phyloP scores from a whole-genome alignment of 1,140 invertebrate species.

The Anoplolepis gracilipes region DNA sequence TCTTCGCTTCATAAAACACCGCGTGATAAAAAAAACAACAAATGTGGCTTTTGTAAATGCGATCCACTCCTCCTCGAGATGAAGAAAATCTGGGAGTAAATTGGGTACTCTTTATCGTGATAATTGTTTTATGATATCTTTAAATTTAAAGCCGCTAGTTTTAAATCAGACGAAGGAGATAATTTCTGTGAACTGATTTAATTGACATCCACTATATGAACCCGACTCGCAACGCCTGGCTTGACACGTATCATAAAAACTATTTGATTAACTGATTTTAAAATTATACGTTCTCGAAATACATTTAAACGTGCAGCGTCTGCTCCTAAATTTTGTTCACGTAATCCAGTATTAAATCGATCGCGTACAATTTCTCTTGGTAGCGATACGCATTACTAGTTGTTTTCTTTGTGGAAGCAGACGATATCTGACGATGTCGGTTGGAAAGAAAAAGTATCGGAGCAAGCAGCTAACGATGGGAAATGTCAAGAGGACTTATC shows the following conservation, averaged over 20 bases:
- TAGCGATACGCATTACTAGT: background rate
- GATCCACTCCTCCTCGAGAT: background rate
- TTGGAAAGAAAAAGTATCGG: background rate
- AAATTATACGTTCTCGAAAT: background rate
- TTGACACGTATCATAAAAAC: constrained; percentile 16
- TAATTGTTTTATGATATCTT: constrained; percentile 32
- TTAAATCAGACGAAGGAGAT: background rate
- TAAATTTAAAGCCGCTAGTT: background rate
- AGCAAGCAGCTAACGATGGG: background rate
- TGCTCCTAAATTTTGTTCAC: background rate
- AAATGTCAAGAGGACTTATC: no score
- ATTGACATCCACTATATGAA: constrained; percentile 26
- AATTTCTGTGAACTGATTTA: constrained; percentile 29
- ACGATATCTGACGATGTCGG: background rate
- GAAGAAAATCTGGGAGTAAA: constrained; percentile 32
- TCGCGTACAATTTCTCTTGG: constrained; percentile 3
- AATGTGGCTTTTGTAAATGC: constrained; percentile 46
- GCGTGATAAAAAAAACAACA: constrained; percentile 73
- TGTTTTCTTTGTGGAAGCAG: constrained; percentile 9
- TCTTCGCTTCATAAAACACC: constrained; percentile 67
- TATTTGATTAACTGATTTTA: constrained; percentile 25
- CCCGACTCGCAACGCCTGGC: background rate
- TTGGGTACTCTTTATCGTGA: background rate
- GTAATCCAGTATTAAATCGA: background rate
- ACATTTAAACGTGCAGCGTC: background rate